phyloP scores from a whole-genome alignment of 1,140 invertebrate genomes.

The Littorina saxatilis region DNA sequence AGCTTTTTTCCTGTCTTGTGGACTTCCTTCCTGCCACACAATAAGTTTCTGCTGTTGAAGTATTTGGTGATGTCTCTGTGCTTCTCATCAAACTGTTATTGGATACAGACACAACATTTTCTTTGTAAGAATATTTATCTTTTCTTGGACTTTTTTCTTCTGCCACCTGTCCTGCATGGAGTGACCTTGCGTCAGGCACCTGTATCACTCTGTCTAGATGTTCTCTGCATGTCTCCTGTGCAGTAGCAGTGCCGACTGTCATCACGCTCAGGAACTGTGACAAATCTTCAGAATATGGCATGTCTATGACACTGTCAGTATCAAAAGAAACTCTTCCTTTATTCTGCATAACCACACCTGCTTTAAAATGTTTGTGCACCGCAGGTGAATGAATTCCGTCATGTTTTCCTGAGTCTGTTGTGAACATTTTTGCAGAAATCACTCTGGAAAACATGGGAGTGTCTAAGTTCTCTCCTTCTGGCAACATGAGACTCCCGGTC shows the following conservation, averaged over 20 bases:
- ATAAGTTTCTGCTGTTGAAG: no score
- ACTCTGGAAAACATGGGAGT: no score
- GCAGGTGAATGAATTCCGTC: background rate
- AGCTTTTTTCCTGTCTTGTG: no score
- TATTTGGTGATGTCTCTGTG: no score
- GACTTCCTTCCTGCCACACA: no score
- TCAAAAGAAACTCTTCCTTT: background rate
- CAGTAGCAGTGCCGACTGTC: background rate
- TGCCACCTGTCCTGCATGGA: background rate
- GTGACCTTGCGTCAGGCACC: background rate
- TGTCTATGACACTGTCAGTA: background rate
- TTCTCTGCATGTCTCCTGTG: background rate
- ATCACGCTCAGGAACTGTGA: constrained; percentile 19
- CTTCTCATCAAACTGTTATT: no score
- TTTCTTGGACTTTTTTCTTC: background rate
- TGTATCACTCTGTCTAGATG: background rate
- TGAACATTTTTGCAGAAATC: no score
- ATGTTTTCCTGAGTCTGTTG: background rate
- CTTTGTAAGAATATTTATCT: no score
- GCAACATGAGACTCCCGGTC: background rate
- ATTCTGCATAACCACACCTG: background rate
- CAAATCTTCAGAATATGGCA: constrained; percentile 26
- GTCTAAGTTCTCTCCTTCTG: background rate
- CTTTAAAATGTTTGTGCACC: background rate
- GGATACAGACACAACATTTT: no score